A percentile compares a stretch with the other conserved stretches of the same genome.
phyloP scores from a whole-genome alignment of 2,888 invertebrate species.

The Ennomos erosarius region DNA sequence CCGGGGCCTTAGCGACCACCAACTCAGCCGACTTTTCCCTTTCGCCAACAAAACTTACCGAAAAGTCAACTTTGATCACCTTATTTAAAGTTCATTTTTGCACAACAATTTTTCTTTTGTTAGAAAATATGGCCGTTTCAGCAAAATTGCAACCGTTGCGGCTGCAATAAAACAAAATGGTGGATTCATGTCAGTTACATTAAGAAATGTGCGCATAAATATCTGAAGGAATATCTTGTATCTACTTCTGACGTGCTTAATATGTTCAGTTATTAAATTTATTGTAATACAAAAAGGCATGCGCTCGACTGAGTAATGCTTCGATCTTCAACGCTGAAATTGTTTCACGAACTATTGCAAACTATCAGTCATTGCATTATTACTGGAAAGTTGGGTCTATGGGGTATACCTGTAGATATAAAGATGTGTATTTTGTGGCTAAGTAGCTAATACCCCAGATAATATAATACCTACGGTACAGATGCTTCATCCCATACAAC shows the following conservation, averaged over 20 bases:
- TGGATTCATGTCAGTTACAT: conserved; percentile 53
- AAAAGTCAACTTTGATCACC: conserved; percentile 50
- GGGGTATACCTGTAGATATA: too few relatives aligned
- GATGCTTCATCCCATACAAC: too few relatives aligned
- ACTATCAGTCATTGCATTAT: too few relatives aligned
- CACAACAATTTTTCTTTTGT: conserved; percentile 39
- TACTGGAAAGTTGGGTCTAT: too few relatives aligned
- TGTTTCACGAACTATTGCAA: not conserved
- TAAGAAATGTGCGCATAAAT: conserved; percentile 65
- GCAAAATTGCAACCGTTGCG: conserved; percentile 71
- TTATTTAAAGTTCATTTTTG: conserved; percentile 40
- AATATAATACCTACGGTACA: too few relatives aligned
- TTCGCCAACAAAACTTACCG: conserved; percentile 52
- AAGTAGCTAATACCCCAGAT: too few relatives aligned
- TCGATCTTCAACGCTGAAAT: not conserved
- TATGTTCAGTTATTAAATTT: conserved; percentile 10
- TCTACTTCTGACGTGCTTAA: conserved; percentile 44
- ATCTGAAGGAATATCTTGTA: conserved; percentile 64
- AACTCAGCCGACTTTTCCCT: conserved; percentile 80
- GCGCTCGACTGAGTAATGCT: not conserved
- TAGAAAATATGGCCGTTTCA: conserved; percentile 78
- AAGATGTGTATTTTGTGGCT: too few relatives aligned
- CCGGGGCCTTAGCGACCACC: conserved; percentile 76
- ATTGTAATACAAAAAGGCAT: conserved; percentile 6
- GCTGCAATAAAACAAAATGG: conserved; percentile 74